These are phyloP conservation scores for Catocala fraxini DNA, from an alignment of 2,888 invertebrate genomes.

Conservation along the genomic window DNA sequence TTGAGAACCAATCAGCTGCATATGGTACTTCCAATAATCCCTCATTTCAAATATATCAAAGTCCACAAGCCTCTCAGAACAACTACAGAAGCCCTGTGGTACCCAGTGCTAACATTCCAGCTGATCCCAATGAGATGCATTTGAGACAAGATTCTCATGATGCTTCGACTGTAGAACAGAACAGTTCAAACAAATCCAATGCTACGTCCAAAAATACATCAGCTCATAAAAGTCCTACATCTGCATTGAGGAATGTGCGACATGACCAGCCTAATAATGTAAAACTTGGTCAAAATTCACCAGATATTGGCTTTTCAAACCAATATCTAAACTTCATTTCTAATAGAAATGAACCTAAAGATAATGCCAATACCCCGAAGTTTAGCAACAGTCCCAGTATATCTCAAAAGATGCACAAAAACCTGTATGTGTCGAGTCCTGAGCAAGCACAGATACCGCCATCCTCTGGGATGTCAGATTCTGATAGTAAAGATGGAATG, in stretches of 20 bases:
- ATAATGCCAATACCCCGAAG: constrained; percentile 86
- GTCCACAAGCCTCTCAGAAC: constrained; percentile 72
- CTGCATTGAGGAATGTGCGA: constrained; percentile 78
- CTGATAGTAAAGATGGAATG: constrained; percentile 83
- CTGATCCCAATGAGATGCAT: constrained; percentile 64
- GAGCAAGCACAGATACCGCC: constrained; percentile 85
- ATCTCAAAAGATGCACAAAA: constrained; percentile 85
- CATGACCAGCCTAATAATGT: constrained; percentile 80
- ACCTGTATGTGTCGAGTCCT: constrained; percentile 84
- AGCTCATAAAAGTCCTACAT: constrained; percentile 74
- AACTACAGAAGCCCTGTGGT: constrained; percentile 63
- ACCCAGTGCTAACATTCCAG: constrained; percentile 55
- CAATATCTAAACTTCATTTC: constrained; percentile 84
- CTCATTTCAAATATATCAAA: constrained; percentile 80
- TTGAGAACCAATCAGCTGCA: constrained; percentile 62
- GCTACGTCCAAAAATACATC: constrained; percentile 62
- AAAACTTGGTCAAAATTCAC: constrained; percentile 76
- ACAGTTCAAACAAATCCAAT: constrained; percentile 57
- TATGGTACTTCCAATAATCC: constrained; percentile 68
- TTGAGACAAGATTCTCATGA: constrained; percentile 63
- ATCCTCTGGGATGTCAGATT: constrained; percentile 82
- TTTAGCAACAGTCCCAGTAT: constrained; percentile 84
- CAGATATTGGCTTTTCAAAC: constrained; percentile 82
- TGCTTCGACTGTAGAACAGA: constrained; percentile 57
- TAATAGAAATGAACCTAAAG: constrained; percentile 85